These are phyloP conservation scores for Zaprionus vittiger DNA, from an alignment of 1,140 invertebrate genomes.

Conservation along the genomic window DNA sequence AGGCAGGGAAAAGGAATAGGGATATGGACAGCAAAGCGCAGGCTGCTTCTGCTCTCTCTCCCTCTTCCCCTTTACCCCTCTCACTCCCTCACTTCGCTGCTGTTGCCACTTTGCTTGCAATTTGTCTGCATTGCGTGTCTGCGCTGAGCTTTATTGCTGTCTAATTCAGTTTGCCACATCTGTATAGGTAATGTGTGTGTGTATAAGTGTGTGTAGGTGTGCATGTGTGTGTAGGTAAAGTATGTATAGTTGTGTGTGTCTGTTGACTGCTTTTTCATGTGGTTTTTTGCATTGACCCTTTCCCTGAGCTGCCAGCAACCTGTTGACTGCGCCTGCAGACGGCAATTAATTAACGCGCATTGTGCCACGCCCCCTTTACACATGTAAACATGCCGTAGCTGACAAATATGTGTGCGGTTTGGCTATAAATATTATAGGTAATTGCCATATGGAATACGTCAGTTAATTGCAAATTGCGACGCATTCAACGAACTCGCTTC, in stretches of 20 bases:
- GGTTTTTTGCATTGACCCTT: conserved; percentile 21
- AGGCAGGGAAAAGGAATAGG: conserved; percentile 7
- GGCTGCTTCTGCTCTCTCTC: neutral
- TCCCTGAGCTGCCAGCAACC: conserved; percentile 13
- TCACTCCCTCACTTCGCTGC: neutral
- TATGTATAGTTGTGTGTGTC: conserved; percentile 1
- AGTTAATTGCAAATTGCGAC: conserved; percentile 66
- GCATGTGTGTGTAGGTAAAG: neutral
- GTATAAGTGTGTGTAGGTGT: neutral
- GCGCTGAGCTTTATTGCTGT: conserved; percentile 1
- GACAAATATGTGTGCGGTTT: conserved; percentile 74
- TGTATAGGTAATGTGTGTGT: neutral
- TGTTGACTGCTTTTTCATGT: conserved; percentile 20
- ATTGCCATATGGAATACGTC: conserved; percentile 51
- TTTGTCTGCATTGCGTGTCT: conserved; percentile 32
- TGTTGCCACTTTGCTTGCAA: conserved; percentile 18
- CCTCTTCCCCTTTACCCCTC: neutral
- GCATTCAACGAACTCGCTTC: conserved; percentile 49
- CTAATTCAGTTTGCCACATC: conserved; percentile 9
- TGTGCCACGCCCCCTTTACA: conserved; percentile 33
- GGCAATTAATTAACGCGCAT: conserved; percentile 65
- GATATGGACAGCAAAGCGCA: no score
- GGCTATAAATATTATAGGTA: conserved; percentile 69
- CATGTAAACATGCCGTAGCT: conserved; percentile 48
- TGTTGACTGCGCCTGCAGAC: conserved; percentile 9